Conservation (phyloP, 2,888 invertebrate species). For the Drosophila testacea region DNA sequence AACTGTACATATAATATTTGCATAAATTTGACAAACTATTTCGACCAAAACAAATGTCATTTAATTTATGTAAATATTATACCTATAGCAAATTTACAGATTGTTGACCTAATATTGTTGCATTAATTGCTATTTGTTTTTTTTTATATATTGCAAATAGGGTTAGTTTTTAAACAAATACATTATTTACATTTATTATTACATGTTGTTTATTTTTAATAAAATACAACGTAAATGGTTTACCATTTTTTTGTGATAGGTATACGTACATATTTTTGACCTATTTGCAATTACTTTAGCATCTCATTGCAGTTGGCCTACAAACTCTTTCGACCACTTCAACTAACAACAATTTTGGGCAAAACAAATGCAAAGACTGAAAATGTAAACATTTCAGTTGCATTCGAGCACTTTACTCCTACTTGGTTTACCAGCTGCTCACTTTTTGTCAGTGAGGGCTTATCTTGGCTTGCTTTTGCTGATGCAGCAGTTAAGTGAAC, state of each 20-base stretch:
- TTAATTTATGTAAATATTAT: not conserved
- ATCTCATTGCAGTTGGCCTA: constrained; percentile 1
- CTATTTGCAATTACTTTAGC: not conserved
- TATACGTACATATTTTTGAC: not conserved
- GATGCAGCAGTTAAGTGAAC: constrained; percentile 38
- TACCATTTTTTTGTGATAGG: not conserved
- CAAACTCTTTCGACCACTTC: constrained; percentile 18
- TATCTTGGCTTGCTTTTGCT: constrained; percentile 29
- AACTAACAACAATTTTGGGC: constrained; percentile 2
- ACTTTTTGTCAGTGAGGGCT: constrained; percentile 39
- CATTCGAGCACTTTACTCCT: constrained; percentile 35
- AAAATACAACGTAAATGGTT: too few species aligned
- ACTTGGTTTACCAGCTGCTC: constrained; percentile 50
- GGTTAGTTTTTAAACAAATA: not conserved
- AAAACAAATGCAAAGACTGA: constrained; percentile 38
- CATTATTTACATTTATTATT: too few species aligned
- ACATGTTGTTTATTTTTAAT: too few species aligned
- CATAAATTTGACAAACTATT: not conserved
- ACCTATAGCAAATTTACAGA: not conserved
- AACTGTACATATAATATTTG: not conserved
- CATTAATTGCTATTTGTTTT: not conserved
- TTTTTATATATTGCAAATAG: not conserved
- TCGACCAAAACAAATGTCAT: not conserved
- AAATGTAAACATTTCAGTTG: constrained; percentile 58
- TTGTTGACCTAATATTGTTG: not conserved